A percentile compares a stretch with the other conserved stretches of the same genome.
These are phyloP conservation scores for Ephialtes manifestator DNA, from an alignment of 2,888 invertebrate genomes.

Conservation along the genomic window DNA sequence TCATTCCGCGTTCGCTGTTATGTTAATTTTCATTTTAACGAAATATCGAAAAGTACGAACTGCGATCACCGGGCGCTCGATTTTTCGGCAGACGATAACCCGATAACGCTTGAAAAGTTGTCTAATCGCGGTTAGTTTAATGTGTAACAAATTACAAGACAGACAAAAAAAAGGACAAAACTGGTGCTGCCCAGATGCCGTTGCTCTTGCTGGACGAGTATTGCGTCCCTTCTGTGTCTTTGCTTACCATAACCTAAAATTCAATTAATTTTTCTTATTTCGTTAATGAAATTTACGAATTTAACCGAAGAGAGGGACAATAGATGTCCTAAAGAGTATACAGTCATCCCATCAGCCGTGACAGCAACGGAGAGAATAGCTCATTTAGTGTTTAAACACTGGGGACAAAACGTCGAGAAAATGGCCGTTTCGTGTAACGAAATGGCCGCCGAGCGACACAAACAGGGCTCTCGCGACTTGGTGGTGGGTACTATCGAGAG, in stretches of 20 bases:
- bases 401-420: slow-evolving; percentile 60
- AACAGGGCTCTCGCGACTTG: slow-evolving; percentile 73
- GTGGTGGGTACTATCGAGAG: slow-evolving; percentile 80
- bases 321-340: slow-evolving; percentile 36
- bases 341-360: slow-evolving; percentile 62
- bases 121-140: slow-evolving; percentile 50
- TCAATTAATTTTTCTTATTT: not conserved
- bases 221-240: slow-evolving; percentile 28
- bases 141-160: slow-evolving; percentile 26
- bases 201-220: slow-evolving; percentile 50
- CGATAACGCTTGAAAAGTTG: slow-evolving; percentile 59
- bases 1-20: slow-evolving; percentile 33
- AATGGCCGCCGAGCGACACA: slow-evolving; percentile 33
- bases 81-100: slow-evolving; percentile 41
- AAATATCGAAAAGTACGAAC: slow-evolving; percentile 31
- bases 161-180: slow-evolving; percentile 28
- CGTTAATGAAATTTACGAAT: slow-evolving; percentile 10
- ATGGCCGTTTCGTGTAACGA: slow-evolving; percentile 72
- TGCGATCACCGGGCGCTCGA: slow-evolving; percentile 28
- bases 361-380: slow-evolving; percentile 68
- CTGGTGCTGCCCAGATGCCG: slow-evolving; percentile 63
- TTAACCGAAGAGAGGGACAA: slow-evolving; percentile 17
- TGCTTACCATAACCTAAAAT: slow-evolving; percentile 26
- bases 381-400: slow-evolving; percentile 56
- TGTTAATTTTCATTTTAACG: slow-evolving; percentile 28